Percentiles rank a stretch among this genome's conserved stretches.
phyloP scores from a whole-genome alignment of 2,888 invertebrate genomes.

The Idaea straminata region DNA sequence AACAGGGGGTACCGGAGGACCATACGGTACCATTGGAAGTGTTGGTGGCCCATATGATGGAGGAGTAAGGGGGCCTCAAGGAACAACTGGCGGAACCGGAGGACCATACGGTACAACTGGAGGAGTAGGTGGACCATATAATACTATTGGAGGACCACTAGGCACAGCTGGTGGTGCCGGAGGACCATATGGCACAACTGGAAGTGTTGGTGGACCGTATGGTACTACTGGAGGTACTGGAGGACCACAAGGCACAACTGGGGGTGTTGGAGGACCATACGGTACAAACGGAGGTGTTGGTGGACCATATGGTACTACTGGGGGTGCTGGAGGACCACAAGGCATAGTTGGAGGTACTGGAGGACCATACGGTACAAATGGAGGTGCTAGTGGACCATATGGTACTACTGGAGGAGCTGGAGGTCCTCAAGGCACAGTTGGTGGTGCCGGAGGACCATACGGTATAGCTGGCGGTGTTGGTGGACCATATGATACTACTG shows the following conservation, averaged over 20 bases:
- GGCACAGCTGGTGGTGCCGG: conserved; percentile 6
- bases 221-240: conserved; percentile 7
- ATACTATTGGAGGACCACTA: neutral
- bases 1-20: no score
- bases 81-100: conserved; percentile 2
- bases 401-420: conserved; percentile 12
- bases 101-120: conserved; percentile 3
- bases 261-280: conserved; percentile 5
- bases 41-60: conserved; percentile 8
- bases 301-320: conserved; percentile 8
- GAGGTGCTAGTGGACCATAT: conserved; percentile 18
- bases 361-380: conserved; percentile 14
- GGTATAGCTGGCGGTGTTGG: conserved; percentile 8
- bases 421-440: conserved; percentile 8
- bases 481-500: conserved; percentile 2
- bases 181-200: conserved; percentile 7
- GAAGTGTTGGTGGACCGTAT: conserved; percentile 13
- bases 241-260: conserved; percentile 6
- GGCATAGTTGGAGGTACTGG: conserved; percentile 17
- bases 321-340: conserved; percentile 7
- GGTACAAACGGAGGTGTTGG: conserved; percentile 2
- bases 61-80: conserved; percentile 8
- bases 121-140: neutral
- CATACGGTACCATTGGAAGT: conserved; percentile 4
- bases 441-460: conserved; percentile 7